Percentiles rank a stretch among this genome's conserved stretches.
phyloP scores from a whole-genome alignment of 1,140 invertebrate species.

The Conopomorpha cramerella region DNA sequence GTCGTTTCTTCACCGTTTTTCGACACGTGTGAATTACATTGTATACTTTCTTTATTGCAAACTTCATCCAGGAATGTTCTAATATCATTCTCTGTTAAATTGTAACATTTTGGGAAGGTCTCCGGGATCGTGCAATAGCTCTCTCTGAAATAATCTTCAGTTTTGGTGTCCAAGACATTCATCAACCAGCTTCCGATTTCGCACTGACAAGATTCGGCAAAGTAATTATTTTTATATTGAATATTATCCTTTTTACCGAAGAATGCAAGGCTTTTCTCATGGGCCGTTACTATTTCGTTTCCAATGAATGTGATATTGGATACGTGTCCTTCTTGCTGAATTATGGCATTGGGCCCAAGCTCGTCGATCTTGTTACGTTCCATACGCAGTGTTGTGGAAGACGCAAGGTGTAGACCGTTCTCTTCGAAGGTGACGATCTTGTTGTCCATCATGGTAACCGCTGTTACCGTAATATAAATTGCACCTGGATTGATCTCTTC shows the following conservation, averaged over 20 bases:
- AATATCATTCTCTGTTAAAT: conserved; percentile 67
- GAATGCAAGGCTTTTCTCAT: conserved; percentile 60
- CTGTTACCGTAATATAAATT: conserved; percentile 66
- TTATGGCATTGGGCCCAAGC: conserved; percentile 62
- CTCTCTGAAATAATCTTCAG: conserved; percentile 48
- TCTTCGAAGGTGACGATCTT: conserved; percentile 62
- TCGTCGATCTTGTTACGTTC: conserved; percentile 67
- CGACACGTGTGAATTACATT: conserved; percentile 56
- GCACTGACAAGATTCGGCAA: conserved; percentile 66
- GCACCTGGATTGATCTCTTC: conserved; percentile 64
- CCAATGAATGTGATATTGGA: conserved; percentile 65
- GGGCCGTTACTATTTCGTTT: conserved; percentile 64
- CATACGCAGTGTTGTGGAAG: conserved; percentile 67
- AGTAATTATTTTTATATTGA: conserved; percentile 65
- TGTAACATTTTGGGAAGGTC: conserved; percentile 65
- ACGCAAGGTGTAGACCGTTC: conserved; percentile 62
- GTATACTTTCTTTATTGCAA: conserved; percentile 55
- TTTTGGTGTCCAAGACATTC: conserved; percentile 40
- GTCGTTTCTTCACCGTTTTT: conserved; percentile 32
- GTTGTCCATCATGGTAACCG: conserved; percentile 65
- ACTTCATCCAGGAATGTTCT: conserved; percentile 65
- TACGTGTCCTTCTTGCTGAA: conserved; percentile 28
- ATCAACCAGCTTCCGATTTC: conserved; percentile 62
- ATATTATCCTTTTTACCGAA: conserved; percentile 58
- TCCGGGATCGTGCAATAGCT: conserved; percentile 68